Evolutionary conservation across 2,888 invertebrate species (phyloP).

Genomic region (Strigamia maritima): DNA sequence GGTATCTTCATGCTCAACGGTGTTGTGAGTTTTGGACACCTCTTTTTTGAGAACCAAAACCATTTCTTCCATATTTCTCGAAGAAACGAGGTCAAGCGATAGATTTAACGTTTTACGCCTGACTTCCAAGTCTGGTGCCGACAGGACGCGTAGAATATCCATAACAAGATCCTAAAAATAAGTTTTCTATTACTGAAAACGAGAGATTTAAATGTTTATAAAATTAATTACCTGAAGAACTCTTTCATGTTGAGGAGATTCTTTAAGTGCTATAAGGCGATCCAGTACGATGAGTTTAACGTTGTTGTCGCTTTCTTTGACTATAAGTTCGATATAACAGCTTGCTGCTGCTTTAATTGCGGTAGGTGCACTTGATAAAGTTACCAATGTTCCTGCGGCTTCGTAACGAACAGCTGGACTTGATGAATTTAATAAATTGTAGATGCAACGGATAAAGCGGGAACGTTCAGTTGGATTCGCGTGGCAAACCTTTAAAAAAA

Average conservation of each 20-base stretch:
- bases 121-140: constrained; percentile 92
- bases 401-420: constrained; percentile 97
- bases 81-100: constrained; percentile 84
- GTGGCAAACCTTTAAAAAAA: constrained; percentile 82
- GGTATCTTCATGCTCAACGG: constrained; percentile 87
- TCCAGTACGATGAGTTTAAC: constrained; percentile 98
- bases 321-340: constrained; percentile 96
- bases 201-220: background rate
- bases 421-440: constrained; percentile 87
- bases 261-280: constrained; percentile 81
- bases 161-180: constrained; percentile 73
- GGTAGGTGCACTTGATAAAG: constrained; percentile 94
- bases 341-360: constrained; percentile 96
- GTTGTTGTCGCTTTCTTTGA: constrained; percentile 99
- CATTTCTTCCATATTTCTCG: constrained; percentile 92
- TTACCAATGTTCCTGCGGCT: constrained; percentile 96
- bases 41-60: constrained; percentile 88
- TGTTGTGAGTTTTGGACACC: constrained; percentile 81
- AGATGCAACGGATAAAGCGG: constrained; percentile 96
- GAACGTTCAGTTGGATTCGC: constrained; percentile 93
- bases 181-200: background rate
- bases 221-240: constrained; percentile 60
- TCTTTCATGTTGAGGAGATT: constrained; percentile 76
- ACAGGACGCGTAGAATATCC: constrained; percentile 92
- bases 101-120: constrained; percentile 76